A percentile compares a stretch with the other conserved stretches of the same genome.
Conservation (phyloP, 2,113 vertebrate species). For the Physeter macrocephalus region DNA sequence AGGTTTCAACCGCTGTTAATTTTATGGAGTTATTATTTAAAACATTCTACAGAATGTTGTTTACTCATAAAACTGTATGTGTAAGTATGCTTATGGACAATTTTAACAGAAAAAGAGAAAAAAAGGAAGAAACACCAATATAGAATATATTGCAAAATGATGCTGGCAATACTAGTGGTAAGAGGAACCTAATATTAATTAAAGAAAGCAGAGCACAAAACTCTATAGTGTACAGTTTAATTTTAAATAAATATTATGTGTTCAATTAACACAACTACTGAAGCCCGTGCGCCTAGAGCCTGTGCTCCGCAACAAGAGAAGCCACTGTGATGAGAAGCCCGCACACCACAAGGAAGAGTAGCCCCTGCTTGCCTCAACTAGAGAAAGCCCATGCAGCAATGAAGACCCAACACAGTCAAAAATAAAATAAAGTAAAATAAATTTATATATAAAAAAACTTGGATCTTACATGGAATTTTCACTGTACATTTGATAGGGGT, state of each 20-base stretch:
- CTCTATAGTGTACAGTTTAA: not conserved
- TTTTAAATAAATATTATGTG: no score
- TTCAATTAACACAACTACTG: no score
- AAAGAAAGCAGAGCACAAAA: not conserved
- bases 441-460: no score
- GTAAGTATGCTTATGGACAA: not conserved
- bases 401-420: no score
- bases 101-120: not conserved
- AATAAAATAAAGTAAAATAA: no score
- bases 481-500: not conserved
- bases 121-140: not conserved
- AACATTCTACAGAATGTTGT: not conserved
- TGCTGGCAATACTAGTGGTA: not conserved
- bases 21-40: not conserved
- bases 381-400: no score
- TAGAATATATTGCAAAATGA: not conserved
- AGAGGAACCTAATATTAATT: not conserved
- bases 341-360: no score
- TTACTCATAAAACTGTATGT: not conserved
- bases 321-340: no score
- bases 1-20: not conserved
- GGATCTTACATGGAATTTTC: not conserved
- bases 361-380: no score
- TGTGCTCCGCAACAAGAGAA: no score
- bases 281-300: rapidly evolving